Conservation (phyloP, 1,140 invertebrate species). For the Trinorchestia longiramus region DNA sequence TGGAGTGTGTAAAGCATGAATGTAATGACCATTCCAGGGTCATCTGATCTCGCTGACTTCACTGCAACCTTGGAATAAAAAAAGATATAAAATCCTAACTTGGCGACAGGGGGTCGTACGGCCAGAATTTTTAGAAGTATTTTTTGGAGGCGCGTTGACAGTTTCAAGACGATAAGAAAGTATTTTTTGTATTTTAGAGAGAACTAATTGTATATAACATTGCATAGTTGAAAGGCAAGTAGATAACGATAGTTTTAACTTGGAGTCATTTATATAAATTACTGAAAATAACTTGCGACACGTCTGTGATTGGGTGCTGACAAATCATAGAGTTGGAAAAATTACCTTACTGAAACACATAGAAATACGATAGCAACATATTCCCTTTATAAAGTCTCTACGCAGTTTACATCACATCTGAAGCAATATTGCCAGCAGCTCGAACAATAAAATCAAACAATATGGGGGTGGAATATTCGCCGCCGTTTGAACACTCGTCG, state of each 20-base stretch:
- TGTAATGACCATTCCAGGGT: not conserved
- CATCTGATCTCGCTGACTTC: not conserved
- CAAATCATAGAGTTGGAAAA: not conserved
- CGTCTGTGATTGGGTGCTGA: not conserved
- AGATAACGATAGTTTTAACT: not conserved
- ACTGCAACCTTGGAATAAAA: not conserved
- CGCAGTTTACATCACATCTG: not conserved
- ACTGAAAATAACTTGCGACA: not conserved
- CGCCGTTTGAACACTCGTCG: conserved; percentile 19
- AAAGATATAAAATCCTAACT: not conserved
- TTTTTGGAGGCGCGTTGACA: not conserved
- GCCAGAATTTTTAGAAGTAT: not conserved
- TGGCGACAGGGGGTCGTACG: not conserved
- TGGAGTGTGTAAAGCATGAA: not conserved
- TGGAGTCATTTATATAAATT: not conserved
- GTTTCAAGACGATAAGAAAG: not conserved
- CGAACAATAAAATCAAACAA: not conserved
- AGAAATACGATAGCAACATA: not conserved
- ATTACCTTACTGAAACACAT: not conserved
- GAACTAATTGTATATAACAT: not conserved
- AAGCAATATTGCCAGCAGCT: not conserved
- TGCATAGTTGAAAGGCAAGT: not conserved
- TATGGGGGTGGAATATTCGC: conserved; percentile 17
- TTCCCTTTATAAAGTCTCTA: not conserved
- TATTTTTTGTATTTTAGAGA: not conserved